A percentile compares a stretch with the other conserved stretches of the same genome.
Conservation (phyloP, 2,113 vertebrate species). For the Serinus canaria region DNA sequence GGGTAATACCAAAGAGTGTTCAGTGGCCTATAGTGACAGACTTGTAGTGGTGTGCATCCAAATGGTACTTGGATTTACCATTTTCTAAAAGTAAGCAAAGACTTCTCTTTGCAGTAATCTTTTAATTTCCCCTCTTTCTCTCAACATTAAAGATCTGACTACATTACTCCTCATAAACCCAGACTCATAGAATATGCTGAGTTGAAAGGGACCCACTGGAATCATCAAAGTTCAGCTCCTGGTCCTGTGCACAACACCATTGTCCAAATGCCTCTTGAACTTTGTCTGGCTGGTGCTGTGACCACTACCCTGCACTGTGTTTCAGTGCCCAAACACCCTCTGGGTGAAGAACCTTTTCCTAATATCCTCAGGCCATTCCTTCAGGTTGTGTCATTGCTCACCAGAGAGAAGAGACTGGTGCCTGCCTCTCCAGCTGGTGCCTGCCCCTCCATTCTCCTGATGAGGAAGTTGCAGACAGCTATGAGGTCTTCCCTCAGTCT, state of each 20-base stretch:
- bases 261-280: not conserved
- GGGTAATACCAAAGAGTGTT: not conserved
- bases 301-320: not conserved
- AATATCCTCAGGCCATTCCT: not conserved
- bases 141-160: not conserved
- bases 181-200: not conserved
- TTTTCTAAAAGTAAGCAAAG: not conserved
- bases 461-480: not conserved
- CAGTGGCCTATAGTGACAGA: not conserved
- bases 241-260: fast-evolving
- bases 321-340: not conserved
- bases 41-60: not conserved
- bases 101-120: not conserved
- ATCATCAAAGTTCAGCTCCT: not conserved
- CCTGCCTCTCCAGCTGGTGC: not conserved
- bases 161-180: not conserved
- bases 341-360: not conserved
- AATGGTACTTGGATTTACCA: not conserved
- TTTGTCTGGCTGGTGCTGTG: not conserved
- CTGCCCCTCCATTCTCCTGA: not conserved
- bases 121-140: not conserved
- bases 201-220: not conserved
- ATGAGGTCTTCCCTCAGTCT: not conserved
- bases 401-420: not conserved
- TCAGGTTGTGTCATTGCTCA: not conserved